These are phyloP conservation scores for Tapera naevia DNA, from an alignment of 2,797 vertebrate species.

Conservation along the genomic window DNA sequence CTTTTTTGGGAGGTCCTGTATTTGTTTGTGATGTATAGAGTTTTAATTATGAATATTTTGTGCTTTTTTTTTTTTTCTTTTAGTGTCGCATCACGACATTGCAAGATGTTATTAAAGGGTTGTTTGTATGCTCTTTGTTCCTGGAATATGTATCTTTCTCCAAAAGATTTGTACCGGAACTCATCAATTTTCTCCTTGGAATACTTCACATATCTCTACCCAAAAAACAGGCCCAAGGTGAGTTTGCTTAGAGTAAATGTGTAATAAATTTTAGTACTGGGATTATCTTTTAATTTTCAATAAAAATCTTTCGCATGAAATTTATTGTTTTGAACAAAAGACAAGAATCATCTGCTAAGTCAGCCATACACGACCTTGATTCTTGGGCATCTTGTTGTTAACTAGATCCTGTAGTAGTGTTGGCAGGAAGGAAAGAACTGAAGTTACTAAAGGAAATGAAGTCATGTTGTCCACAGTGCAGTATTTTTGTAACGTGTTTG, in stretches of 20 bases:
- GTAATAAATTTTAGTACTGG: background rate
- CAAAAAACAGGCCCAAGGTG: slow-evolving; percentile 71
- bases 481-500: background rate
- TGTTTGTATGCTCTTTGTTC: slow-evolving; percentile 87
- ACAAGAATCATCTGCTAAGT: background rate
- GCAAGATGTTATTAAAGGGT: slow-evolving; percentile 83
- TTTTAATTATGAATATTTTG: background rate
- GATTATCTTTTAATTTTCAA: background rate
- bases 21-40: background rate
- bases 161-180: slow-evolving; percentile 89
- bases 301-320: background rate
- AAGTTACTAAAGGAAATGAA: slow-evolving; percentile 14
- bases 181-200: slow-evolving; percentile 89
- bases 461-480: background rate
- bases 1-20: background rate
- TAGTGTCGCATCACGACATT: slow-evolving; percentile 87
- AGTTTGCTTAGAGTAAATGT: background rate
- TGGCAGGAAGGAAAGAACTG: slow-evolving; percentile 26
- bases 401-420: background rate
- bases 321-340: background rate
- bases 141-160: slow-evolving; percentile 90
- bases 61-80: background rate
- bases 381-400: background rate
- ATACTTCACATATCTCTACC: slow-evolving; percentile 84
- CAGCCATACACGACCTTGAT: background rate